Evolutionary conservation across 2,113 vertebrate species (phyloP).

Genomic region (Lophura nycthemera): DNA sequence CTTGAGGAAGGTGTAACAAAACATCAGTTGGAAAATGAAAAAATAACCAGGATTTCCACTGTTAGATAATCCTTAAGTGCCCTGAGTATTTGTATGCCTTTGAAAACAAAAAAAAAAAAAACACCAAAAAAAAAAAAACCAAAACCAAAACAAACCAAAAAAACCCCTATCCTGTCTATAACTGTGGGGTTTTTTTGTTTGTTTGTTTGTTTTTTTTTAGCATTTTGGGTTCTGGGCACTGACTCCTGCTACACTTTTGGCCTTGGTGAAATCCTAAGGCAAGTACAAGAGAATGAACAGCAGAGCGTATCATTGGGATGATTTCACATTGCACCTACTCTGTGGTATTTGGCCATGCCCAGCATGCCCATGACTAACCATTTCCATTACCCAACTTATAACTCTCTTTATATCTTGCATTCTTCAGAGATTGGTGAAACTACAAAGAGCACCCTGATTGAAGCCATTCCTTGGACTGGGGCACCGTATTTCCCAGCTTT

Average conservation of each 20-base stretch:
- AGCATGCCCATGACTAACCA: not conserved
- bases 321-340: not conserved
- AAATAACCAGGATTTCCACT: not conserved
- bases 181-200: not conserved
- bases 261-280: not conserved
- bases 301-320: not conserved
- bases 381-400: not conserved
- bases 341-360: not conserved
- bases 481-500: not conserved
- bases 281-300: accelerated
- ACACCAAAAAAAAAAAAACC: too few relatives aligned
- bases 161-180: not conserved
- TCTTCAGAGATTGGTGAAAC: not conserved
- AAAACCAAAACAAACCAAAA: too few relatives aligned
- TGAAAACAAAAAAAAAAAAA: not conserved
- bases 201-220: not conserved
- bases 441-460: not conserved
- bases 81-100: not conserved
- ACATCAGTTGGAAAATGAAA: not conserved
- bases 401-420: not conserved
- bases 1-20: not conserved
- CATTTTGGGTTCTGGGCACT: not conserved
- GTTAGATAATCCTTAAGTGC: not conserved
- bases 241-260: not conserved
- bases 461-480: not conserved